Percentiles rank a stretch among this genome's conserved stretches.
Conservation (phyloP, 2,113 vertebrate species). For the Dascyllus trimaculatus region DNA sequence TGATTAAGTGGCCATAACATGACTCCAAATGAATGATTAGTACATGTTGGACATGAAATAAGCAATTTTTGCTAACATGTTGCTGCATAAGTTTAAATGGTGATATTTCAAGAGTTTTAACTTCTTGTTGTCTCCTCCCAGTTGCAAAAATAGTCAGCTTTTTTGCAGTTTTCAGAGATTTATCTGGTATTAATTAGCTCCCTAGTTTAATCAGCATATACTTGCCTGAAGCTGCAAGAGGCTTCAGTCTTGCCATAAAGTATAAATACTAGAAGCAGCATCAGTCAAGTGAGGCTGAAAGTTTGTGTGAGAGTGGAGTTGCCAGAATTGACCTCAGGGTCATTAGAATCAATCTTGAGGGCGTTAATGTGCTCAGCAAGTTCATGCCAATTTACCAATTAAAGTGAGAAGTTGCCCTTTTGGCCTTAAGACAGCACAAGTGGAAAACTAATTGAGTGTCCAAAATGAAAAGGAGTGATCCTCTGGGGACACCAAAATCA, state of each 20-base stretch:
- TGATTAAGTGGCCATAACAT: too few species aligned
- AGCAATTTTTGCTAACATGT: too few species aligned
- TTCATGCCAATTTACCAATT: not conserved
- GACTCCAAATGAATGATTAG: too few species aligned
- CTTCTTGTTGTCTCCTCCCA: not conserved
- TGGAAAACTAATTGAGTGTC: slow-evolving; percentile 19
- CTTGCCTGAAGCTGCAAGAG: not conserved
- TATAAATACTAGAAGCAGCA: not conserved
- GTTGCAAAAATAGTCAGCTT: not conserved
- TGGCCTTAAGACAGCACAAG: not conserved
- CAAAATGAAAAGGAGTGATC: not conserved
- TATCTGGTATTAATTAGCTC: not conserved
- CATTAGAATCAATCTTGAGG: slow-evolving; percentile 8
- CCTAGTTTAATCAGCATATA: not conserved
- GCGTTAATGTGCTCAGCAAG: not conserved
- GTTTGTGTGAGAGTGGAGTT: not conserved
- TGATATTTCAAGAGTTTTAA: too few species aligned
- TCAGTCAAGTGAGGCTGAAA: not conserved
- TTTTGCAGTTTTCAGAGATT: not conserved
- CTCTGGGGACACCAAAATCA: slow-evolving; percentile 11
- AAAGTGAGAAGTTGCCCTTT: slow-evolving; percentile 1
- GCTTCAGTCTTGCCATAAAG: not conserved
- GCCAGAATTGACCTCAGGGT: slow-evolving; percentile 12
- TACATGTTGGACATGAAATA: too few species aligned
- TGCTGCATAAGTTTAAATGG: too few species aligned